A percentile compares a stretch with the other conserved stretches of the same genome.
Conservation (phyloP, 2,888 invertebrate genomes). For the Himalopsyche anomala region DNA sequence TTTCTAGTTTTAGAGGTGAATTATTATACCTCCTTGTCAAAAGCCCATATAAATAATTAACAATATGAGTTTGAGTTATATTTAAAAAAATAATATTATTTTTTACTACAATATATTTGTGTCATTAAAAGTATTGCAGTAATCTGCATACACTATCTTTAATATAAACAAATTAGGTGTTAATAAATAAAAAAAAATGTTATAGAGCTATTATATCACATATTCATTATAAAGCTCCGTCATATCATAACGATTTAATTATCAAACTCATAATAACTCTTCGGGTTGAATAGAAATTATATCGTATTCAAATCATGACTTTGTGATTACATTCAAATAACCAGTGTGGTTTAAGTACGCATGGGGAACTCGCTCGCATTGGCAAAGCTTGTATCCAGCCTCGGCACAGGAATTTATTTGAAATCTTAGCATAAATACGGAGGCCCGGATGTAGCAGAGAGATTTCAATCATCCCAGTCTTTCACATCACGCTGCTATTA, state of each 20-base stretch:
- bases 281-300: background rate
- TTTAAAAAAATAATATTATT: no score
- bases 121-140: no score
- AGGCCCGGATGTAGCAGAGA: constrained; percentile 20
- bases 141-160: no score
- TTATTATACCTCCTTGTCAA: no score
- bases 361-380: background rate
- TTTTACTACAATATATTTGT: no score
- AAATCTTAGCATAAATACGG: constrained; percentile 34
- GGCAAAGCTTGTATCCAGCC: constrained; percentile 3
- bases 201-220: no score
- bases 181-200: no score
- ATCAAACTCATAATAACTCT: background rate
- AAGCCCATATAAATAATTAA: no score
- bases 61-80: no score
- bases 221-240: no score
- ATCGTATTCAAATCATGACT: background rate
- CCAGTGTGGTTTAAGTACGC: constrained; percentile 12
- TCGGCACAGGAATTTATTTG: background rate
- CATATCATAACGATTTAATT: background rate
- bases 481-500: constrained; percentile 18
- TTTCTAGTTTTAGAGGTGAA: no score
- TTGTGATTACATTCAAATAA: constrained; percentile 32
- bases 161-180: no score
- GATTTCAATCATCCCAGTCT: constrained; percentile 37